Base-by-base conservation (phyloP, 2,888 invertebrate species). In the Rhagonycha lutea region DNA sequence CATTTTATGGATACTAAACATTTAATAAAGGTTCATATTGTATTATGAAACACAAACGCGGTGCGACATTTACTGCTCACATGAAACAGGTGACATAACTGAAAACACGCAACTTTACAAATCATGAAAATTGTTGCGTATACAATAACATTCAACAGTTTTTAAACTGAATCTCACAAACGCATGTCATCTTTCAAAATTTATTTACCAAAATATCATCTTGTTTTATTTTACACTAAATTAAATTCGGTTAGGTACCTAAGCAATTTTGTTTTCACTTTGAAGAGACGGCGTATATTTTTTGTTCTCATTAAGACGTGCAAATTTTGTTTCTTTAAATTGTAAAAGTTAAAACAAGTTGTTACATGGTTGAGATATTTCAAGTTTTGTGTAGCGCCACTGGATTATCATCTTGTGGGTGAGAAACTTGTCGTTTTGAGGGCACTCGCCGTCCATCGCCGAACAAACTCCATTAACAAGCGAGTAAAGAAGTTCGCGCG, bases 381-480 rank as follows among this genome's bases (percentile, higher is more conserved):
- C 77, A 75, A 78, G 81, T 80, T 81, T 82, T 80, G 79, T 78
- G 77, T 75, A 71, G 77, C 78, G 72, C 78, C 73, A 78, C 79
- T 79, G 78, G 70, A 72, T 76, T 74, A 74, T 78, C 81, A 81
- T 82, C 81, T 78, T 81, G 81, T 74, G 81, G 80, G 73, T 73
- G 76, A 80, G 80, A 83, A 81, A 83, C 81, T 79, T 78, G 77
- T 80, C 82, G 82, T 83, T 82, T 81, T 80, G 82, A 80, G 81
- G 82, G 80, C 79, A 78, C 79, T 79, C 73, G 77, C 75, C 81
- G 83, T 84, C 83, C 83, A 83, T 82, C 82, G 78, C 71, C 80
- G 80, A 81, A 83, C 82, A 84, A 85, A 84, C 85, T 84, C 83
- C 84, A 84, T 85, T 85, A 85, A 83, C 83, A 81, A 81, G 81